Conservation (phyloP, 2,888 invertebrate species). For the Leptopilina drosophilae region DNA sequence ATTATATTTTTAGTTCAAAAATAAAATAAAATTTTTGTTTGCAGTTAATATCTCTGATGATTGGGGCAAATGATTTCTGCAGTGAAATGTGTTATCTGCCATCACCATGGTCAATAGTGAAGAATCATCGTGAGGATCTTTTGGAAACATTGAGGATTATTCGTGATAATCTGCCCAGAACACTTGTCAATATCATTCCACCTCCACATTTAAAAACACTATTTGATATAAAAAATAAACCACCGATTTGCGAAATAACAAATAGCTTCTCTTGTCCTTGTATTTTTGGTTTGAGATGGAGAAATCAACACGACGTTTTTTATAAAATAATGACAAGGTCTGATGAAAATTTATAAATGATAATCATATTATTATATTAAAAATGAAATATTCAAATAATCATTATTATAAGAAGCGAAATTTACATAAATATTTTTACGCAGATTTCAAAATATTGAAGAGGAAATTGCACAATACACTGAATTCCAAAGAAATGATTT, state of each 20-base stretch:
- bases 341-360: conserved; percentile 35
- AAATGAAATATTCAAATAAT: too few species aligned
- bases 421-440: conserved; percentile 30
- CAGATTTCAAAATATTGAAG: conserved; percentile 79
- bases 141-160: conserved; percentile 78
- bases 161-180: conserved; percentile 80
- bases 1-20: neutral
- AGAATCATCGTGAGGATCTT: conserved; percentile 78
- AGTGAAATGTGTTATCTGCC: conserved; percentile 78
- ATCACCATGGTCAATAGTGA: conserved; percentile 74
- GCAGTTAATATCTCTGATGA: conserved; percentile 80
- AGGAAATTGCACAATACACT: conserved; percentile 76
- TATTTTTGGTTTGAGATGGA: conserved; percentile 76
- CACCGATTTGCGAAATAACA: conserved; percentile 74
- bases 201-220: conserved; percentile 78
- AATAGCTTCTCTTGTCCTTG: conserved; percentile 80
- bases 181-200: conserved; percentile 80
- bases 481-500: conserved; percentile 80
- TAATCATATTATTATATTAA: conserved; percentile 11
- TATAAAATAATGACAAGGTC: conserved; percentile 77
- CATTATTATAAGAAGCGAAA: neutral
- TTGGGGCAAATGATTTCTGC: conserved; percentile 83
- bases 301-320: conserved; percentile 70
- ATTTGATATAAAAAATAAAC: conserved; percentile 71
- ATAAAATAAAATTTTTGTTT: conserved; percentile 52